Base-by-base conservation (phyloP, 2,113 vertebrate genomes). In the Opisthocomus hoazin region DNA sequence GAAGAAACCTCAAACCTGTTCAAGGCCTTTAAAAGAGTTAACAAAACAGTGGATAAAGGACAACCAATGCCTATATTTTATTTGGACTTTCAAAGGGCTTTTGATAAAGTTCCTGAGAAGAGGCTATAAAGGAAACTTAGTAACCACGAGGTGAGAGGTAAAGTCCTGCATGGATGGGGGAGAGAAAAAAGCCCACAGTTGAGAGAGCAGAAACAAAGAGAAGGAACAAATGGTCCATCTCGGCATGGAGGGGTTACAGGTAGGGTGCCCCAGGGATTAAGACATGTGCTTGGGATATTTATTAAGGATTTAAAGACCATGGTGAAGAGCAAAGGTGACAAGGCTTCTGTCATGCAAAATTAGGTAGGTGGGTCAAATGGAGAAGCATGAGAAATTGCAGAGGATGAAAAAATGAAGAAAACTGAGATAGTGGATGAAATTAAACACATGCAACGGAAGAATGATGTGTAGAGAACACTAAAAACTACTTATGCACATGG, bases 321-420 rank as follows among this genome's bases (percentile, higher is more conserved):
- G 15, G 37, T 57, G 27, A 91, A 87, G 80, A 79, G 75, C 84
- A 93, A 94, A 89, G 78, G 81, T 92, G 77, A 60, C 66, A 91
- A 97, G 94, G 80, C 87, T 89, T 82, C 60, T 97, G 90, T 87
- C 96, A 91, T 71, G 95, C 37, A 78, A 96, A 97, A 97, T 97
- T 90, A 95, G 69, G 34, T 56, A 86, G 86, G 64, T 60, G 68
- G 36, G 69, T 84, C 77, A 95, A 82, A 66, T 12, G 60, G 17
- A 83, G 43, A 95, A 74, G 53, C 66, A 75, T 71, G 53, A 92
- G 74, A 86, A 91, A 83, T 65, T 91, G 39, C 37, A 95, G 87
- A 93, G 60, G 51, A 50, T 87, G 21, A 69, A 91, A 95, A 84
- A 80, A 66, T 70, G 45, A 73, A 73, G 75, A 65, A 76, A 94